Base-by-base conservation (phyloP, 1,140 invertebrate genomes). In the Goniozus legneri region DNA sequence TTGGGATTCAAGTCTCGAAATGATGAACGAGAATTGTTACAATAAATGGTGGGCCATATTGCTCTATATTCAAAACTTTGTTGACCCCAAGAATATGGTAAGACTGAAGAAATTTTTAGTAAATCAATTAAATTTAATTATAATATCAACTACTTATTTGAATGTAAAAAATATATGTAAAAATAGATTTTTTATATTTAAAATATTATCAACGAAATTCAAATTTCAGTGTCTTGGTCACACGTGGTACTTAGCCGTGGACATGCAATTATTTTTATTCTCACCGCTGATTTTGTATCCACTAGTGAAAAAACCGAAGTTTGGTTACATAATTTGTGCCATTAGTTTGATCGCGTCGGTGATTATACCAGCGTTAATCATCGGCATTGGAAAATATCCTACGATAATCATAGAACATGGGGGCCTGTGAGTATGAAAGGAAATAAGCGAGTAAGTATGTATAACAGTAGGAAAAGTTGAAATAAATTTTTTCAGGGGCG, bases 1-100 rank as follows among this genome's bases (percentile, higher is more conserved):
- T 0, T 79, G 76, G 75, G 44, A 73, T 12, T 24, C 12, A 4
- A 47, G 56, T 0, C 56, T 64, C 1, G 32, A 46, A 3, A 21
- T 20, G 7, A 45, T 58, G 3, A 39, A 46, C 8, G 15, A 61
- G 1, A 49, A 52, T 32, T 84, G 81, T 56, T 46, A 61, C 31
- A 38, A 66, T 3, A 72, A 76, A 45, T 83, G 82, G 82, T 84
- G 82, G 82, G 51, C 65, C 2, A 78, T 80, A 52, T 42, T 84
- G 2, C 60, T 84, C 0, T 83, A 82, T 52, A 54, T 84, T 12
- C 83, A 83, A 53, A 85, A 84, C 55, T 75, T 82, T 21, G 54
- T 77, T 16, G 52, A 75, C 24, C 51, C 58, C 1, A 55, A 72
- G 20, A 42, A 67, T 40, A 44, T 64, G 27, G 67, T 72, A 55